Percentiles rank a stretch among this genome's conserved stretches.
phyloP scores from a whole-genome alignment of 2,888 invertebrate species.

The Dryomyza anilis region DNA sequence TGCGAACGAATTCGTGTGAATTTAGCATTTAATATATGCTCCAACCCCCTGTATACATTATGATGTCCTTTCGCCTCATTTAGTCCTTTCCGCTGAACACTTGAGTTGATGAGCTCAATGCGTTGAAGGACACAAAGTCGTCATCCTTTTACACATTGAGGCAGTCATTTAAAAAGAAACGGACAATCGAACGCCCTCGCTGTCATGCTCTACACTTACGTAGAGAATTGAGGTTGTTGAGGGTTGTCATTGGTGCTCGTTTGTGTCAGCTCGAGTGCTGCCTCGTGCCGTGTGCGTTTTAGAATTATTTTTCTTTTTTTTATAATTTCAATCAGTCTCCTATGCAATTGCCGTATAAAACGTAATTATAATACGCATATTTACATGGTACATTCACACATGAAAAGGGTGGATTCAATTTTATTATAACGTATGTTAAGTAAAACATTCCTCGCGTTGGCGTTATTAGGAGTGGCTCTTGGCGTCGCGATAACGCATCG shows the following conservation, averaged over 20 bases:
- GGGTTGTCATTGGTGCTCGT: neutral
- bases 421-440: too few relatives aligned
- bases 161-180: neutral
- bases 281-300: neutral
- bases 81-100: neutral
- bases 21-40: constrained; percentile 13
- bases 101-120: constrained; percentile 21
- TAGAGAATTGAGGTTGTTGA: too few relatives aligned
- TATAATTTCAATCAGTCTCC: neutral
- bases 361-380: too few relatives aligned
- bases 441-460: too few relatives aligned
- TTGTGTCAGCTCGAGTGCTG: neutral
- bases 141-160: neutral
- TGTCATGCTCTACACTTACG: too few relatives aligned
- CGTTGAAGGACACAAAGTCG: neutral
- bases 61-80: neutral
- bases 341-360: too few relatives aligned
- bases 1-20: neutral
- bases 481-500: too few relatives aligned
- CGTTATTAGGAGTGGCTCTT: too few relatives aligned
- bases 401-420: too few relatives aligned
- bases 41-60: neutral
- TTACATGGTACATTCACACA: too few relatives aligned
- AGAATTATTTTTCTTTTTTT: constrained; percentile 5
- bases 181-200: neutral